Evolutionary conservation across 30 jellyfish, hydroid and myxozoan genomes (phyloP).

Genomic region (Catostylus mosaicus): DNA sequence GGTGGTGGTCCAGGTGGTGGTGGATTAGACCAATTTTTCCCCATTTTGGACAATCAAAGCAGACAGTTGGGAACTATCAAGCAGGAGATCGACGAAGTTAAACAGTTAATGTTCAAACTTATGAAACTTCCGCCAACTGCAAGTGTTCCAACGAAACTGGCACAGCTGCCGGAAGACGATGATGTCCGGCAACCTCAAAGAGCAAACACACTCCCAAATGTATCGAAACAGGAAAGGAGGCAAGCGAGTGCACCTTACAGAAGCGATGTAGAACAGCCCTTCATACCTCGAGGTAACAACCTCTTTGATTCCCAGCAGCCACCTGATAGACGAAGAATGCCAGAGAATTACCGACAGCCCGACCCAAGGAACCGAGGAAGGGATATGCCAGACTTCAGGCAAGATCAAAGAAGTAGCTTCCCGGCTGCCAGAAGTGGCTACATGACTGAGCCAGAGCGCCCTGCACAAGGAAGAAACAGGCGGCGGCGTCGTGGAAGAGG

Average conservation of each 20-base stretch:
- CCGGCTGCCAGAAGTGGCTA: conserved; percentile 60
- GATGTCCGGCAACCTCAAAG: conserved; percentile 15
- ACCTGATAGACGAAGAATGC: not conserved
- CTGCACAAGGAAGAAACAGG: conserved; percentile 14
- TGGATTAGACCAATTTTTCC: conserved; percentile 16
- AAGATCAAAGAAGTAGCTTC: not conserved
- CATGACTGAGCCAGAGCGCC: conserved; percentile 86
- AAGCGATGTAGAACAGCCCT: not conserved
- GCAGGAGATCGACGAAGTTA: conserved; percentile 72
- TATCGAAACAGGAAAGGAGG: conserved; percentile 18
- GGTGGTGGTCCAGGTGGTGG: conserved; percentile 49
- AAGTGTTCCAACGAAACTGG: conserved; percentile 25
- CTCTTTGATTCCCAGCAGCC: conserved; percentile 20
- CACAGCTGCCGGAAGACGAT: conserved; percentile 5
- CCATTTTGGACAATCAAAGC: conserved; percentile 65
- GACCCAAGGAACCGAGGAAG: not conserved
- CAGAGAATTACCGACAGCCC: not conserved
- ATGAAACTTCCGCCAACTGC: conserved; percentile 46
- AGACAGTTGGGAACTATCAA: conserved; percentile 47
- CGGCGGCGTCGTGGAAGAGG: conserved; percentile 78
- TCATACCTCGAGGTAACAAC: conserved; percentile 34
- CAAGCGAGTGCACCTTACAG: conserved; percentile 1
- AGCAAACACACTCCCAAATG: not conserved
- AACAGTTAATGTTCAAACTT: conserved; percentile 56
- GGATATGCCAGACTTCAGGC: not conserved